Percentiles rank a stretch among this genome's conserved stretches.
These are phyloP conservation scores for Neodiprion lecontei DNA, from an alignment of 1,140 invertebrate genomes.

Conservation along the genomic window DNA sequence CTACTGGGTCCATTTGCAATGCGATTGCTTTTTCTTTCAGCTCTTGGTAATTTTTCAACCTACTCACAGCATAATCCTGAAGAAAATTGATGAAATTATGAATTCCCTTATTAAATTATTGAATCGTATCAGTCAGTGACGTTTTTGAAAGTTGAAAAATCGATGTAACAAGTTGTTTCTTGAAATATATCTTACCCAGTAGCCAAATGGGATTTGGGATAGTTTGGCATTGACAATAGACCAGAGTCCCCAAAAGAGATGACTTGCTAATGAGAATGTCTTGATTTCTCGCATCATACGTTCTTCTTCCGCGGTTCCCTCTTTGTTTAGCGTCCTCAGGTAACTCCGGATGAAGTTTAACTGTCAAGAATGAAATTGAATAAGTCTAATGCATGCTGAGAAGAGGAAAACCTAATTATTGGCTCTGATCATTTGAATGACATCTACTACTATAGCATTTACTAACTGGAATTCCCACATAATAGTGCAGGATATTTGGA, in stretches of 20 bases:
- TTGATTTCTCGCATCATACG: slow-evolving; percentile 79
- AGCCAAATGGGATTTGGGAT: slow-evolving; percentile 92
- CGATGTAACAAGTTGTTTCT: not conserved
- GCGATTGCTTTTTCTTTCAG: slow-evolving; percentile 65
- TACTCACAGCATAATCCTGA: slow-evolving; percentile 66
- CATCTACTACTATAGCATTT: slow-evolving; percentile 11
- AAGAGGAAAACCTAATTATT: slow-evolving; percentile 11
- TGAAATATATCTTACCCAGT: slow-evolving; percentile 76
- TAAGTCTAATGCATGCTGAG: slow-evolving; percentile 27
- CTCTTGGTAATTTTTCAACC: slow-evolving; percentile 65
- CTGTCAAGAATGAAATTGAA: slow-evolving; percentile 51
- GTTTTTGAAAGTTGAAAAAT: not conserved
- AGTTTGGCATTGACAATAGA: slow-evolving; percentile 85
- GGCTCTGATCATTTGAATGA: not conserved
- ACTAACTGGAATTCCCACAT: slow-evolving; percentile 2
- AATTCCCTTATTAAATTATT: not conserved
- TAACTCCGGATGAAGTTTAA: slow-evolving; percentile 69
- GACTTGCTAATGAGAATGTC: slow-evolving; percentile 84
- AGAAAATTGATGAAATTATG: slow-evolving; percentile 30
- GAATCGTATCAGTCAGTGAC: not conserved
- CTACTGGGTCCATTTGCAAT: slow-evolving; percentile 36
- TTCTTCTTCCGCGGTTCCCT: slow-evolving; percentile 59
- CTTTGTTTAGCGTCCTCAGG: slow-evolving; percentile 59
- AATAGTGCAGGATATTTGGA: not conserved
- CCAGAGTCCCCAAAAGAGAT: slow-evolving; percentile 95